phyloP scores from a whole-genome alignment of 1,140 invertebrate species.

The Acromyrmex heyeri region DNA sequence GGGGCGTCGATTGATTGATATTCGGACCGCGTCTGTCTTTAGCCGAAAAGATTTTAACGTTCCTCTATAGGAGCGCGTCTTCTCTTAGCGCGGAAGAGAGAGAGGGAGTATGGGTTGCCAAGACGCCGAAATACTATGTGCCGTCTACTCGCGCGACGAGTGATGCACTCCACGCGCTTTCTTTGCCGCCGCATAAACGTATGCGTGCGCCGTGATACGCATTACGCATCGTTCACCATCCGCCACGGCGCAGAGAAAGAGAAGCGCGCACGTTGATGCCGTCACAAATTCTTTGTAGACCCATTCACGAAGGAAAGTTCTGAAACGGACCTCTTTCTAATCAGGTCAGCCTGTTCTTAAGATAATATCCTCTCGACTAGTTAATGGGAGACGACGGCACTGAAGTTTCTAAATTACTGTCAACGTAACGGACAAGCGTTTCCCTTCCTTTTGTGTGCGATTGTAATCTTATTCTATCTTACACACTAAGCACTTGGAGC shows the following conservation, averaged over 20 bases:
- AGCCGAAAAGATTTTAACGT: constrained; percentile 56
- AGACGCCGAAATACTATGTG: constrained; percentile 34
- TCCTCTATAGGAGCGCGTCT: constrained; percentile 34
- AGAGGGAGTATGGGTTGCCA: background rate
- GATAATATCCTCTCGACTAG: constrained; percentile 21
- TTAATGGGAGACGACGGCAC: constrained; percentile 18
- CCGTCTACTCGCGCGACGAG: constrained; percentile 66
- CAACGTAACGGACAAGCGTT: constrained; percentile 35
- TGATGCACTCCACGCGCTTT: constrained; percentile 74
- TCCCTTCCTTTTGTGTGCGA: constrained; percentile 5
- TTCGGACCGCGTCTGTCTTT: constrained; percentile 66
- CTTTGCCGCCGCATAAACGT: constrained; percentile 28
- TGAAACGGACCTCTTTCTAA: constrained; percentile 50
- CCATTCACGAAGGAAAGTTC: constrained; percentile 58
- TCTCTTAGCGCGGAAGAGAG: background rate
- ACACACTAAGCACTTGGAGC: background rate
- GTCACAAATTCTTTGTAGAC: constrained; percentile 56
- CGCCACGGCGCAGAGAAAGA: background rate
- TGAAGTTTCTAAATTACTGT: constrained; percentile 49
- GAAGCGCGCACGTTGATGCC: constrained; percentile 39
- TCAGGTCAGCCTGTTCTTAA: constrained; percentile 58
- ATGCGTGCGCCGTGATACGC: constrained; percentile 25
- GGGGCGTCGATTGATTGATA: constrained; percentile 80
- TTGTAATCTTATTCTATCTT: constrained; percentile 46
- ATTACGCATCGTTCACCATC: constrained; percentile 11